A percentile compares a stretch with the other conserved stretches of the same genome.
Conservation (phyloP, 1,140 invertebrate genomes). For the Plodia interpunctella region DNA sequence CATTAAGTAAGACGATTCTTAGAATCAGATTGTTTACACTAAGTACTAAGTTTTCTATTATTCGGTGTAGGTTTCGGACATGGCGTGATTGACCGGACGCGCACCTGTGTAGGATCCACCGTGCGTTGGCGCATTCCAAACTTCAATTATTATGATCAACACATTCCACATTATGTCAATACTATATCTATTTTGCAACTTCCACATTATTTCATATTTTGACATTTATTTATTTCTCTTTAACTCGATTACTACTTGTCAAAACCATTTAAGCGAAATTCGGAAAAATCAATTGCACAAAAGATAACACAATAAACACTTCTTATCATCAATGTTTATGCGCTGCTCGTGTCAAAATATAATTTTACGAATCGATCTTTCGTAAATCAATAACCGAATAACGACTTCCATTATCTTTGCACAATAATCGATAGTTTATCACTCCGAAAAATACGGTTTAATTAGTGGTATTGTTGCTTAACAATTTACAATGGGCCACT, state of each 20-base stretch:
- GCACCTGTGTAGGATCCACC: conserved; percentile 55
- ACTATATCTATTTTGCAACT: background rate
- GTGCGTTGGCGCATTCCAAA: conserved; percentile 44
- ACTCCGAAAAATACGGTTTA: conserved; percentile 43
- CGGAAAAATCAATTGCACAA: background rate
- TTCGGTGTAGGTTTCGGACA: conserved; percentile 39
- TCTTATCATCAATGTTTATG: background rate
- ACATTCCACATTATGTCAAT: background rate
- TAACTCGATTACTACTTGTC: background rate
- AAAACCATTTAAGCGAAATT: background rate
- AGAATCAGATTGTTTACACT: conserved; percentile 6
- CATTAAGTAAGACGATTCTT: conserved; percentile 11
- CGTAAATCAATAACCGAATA: conserved; percentile 11
- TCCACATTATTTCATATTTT: too few species aligned
- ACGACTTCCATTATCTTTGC: conserved; percentile 36
- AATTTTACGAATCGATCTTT: conserved; percentile 12
- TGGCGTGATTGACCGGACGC: conserved; percentile 62
- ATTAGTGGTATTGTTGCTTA: conserved; percentile 65
- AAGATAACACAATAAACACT: background rate
- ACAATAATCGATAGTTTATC: conserved; percentile 49
- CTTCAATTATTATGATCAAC: conserved; percentile 24
- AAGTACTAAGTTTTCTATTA: conserved; percentile 10
- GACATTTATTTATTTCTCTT: too few species aligned
- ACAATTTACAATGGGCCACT: conserved; percentile 47
- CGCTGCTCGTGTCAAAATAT: background rate